A percentile compares a stretch with the other conserved stretches of the same genome.
Evolutionary conservation across 2,113 vertebrate species (phyloP).

Genomic region (Colinus virginianus): DNA sequence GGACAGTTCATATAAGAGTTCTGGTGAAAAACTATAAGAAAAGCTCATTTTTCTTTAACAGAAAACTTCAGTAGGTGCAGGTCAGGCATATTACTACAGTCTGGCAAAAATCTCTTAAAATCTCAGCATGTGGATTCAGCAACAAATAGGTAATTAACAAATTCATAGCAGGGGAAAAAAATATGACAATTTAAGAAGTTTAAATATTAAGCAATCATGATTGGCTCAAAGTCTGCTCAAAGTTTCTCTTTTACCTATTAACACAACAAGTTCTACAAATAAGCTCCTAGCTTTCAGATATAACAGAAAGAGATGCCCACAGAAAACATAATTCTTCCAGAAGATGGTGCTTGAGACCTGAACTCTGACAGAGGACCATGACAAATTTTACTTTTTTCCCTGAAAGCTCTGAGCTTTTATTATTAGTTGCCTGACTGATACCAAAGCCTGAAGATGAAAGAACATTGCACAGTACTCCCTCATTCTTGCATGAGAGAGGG

Average conservation of each 20-base stretch:
- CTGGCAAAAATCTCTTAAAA: slow-evolving; percentile 3
- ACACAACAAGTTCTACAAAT: slow-evolving; percentile 34
- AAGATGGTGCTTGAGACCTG: not conserved
- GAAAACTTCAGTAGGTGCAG: not conserved
- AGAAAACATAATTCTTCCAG: not conserved
- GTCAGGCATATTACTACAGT: not conserved
- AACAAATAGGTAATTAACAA: not conserved
- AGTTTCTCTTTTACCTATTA: not conserved
- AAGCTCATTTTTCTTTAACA: not conserved
- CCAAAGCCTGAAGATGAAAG: not conserved
- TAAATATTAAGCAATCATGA: not conserved
- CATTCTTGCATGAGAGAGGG: not conserved
- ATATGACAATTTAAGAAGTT: not conserved
- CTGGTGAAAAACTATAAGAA: not conserved
- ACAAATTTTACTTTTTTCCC: not conserved
- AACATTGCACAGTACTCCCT: not conserved
- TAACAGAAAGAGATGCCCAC: not conserved
- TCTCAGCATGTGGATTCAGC: not conserved
- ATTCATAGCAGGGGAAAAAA: not conserved
- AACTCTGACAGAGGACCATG: not conserved
- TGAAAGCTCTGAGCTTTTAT: not conserved
- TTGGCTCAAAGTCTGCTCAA: not conserved
- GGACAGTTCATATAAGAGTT: not conserved
- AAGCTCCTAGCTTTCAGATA: not conserved
- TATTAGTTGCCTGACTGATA: not conserved